A percentile compares a stretch with the other conserved stretches of the same genome.
phyloP scores from a whole-genome alignment of 2,888 invertebrate genomes.

The Fissipunctia ypsillon region DNA sequence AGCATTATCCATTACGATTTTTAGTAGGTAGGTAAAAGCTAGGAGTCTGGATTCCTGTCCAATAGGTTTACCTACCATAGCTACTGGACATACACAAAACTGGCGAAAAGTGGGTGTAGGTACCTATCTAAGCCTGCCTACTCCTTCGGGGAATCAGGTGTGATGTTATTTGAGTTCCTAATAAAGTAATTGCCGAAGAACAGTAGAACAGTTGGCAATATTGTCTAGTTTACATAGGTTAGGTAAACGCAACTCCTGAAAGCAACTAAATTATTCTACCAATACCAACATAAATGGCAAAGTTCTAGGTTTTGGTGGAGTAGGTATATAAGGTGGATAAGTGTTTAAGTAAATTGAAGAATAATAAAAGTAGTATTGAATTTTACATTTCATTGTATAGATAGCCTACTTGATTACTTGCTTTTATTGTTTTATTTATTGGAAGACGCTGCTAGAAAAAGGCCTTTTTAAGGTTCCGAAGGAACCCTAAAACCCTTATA shows the following conservation, averaged over 20 bases:
- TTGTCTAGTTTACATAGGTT: slow-evolving; percentile 38
- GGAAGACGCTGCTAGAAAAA: background rate
- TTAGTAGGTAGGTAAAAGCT: too few species aligned
- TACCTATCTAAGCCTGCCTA: background rate
- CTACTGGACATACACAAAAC: background rate
- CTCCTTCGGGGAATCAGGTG: too few species aligned
- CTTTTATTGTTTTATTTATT: background rate
- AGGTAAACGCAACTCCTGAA: slow-evolving; percentile 42
- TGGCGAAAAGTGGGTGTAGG: background rate
- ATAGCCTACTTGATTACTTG: background rate
- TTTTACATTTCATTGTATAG: background rate
- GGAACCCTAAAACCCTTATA: too few species aligned
- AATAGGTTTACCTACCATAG: background rate
- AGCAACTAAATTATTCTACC: slow-evolving; percentile 51
- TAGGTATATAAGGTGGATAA: background rate
- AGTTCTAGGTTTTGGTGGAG: slow-evolving; percentile 32
- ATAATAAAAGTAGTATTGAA: slow-evolving; percentile 24
- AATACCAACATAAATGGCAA: slow-evolving; percentile 47
- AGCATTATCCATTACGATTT: background rate
- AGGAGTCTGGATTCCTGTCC: background rate
- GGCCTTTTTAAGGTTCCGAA: too few species aligned
- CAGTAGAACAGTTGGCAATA: slow-evolving; percentile 26
- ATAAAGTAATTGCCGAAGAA: slow-evolving; percentile 19
- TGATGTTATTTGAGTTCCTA: background rate
- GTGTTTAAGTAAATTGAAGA: slow-evolving; percentile 31